These are phyloP conservation scores for Tetramorium parvispinum DNA, from an alignment of 1,140 invertebrate genomes.

Conservation along the genomic window DNA sequence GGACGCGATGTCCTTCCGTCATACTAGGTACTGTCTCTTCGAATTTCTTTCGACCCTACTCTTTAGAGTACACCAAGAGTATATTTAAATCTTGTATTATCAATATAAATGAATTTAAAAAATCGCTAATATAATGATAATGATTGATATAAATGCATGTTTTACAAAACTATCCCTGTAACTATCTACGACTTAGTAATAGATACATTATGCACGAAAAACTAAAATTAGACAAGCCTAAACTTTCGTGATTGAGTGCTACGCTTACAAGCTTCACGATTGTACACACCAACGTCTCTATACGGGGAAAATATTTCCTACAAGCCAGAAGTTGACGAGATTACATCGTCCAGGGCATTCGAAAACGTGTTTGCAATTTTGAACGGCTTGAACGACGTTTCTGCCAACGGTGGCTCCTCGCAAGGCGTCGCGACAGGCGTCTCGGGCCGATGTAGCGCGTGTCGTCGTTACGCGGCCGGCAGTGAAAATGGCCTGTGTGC, in stretches of 20 bases:
- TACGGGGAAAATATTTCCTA: not conserved
- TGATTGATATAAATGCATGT: not conserved
- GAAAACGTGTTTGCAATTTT: constrained; percentile 50
- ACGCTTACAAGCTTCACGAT: not conserved
- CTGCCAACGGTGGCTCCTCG: constrained; percentile 68
- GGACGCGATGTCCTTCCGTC: constrained; percentile 6
- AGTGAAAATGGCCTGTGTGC: constrained; percentile 79
- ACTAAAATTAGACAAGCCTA: not conserved
- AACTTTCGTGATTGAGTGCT: not conserved
- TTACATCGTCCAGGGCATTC: constrained; percentile 10
- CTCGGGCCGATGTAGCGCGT: constrained; percentile 70
- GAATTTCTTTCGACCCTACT: not conserved
- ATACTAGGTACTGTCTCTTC: constrained; percentile 1
- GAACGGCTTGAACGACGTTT: constrained; percentile 41
- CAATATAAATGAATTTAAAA: not conserved
- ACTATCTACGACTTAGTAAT: not conserved
- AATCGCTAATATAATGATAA: not conserved
- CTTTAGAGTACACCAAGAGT: not conserved
- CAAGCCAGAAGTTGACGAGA: not conserved
- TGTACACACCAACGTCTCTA: not conserved
- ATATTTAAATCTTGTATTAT: not conserved
- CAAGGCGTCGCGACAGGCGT: constrained; percentile 72
- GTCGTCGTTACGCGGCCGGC: constrained; percentile 76
- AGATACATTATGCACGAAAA: not conserved
- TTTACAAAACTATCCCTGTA: not conserved